phyloP scores from a whole-genome alignment of 2,113 vertebrate genomes.

The Halichoerus grypus region DNA sequence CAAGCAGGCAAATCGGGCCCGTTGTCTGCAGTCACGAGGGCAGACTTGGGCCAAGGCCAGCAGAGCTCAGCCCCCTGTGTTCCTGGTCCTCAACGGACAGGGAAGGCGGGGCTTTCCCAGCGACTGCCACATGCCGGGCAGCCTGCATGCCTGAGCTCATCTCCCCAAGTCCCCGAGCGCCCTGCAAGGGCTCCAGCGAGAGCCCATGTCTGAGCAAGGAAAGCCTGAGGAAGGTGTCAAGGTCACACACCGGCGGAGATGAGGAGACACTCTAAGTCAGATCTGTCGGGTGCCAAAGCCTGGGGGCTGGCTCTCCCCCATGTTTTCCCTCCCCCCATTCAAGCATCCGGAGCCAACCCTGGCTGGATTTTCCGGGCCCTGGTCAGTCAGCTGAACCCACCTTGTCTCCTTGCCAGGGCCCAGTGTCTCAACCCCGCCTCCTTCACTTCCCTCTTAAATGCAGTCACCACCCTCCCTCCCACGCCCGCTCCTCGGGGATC shows the following conservation, averaged over 20 bases:
- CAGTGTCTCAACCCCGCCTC: background rate
- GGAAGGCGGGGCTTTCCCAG: background rate
- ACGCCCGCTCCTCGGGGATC: background rate
- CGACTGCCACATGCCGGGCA: background rate
- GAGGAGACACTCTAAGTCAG: background rate
- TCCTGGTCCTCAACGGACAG: background rate
- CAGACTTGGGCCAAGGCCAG: too few relatives aligned
- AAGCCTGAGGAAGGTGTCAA: too few relatives aligned
- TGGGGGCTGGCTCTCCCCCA: background rate
- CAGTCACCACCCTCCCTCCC: background rate
- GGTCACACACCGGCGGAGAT: background rate
- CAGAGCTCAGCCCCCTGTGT: fast-evolving
- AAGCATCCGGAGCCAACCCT: too few relatives aligned
- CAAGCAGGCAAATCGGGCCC: background rate
- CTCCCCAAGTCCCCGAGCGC: fast-evolving
- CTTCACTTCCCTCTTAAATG: background rate
- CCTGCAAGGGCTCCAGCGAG: too few relatives aligned
- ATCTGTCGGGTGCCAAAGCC: background rate
- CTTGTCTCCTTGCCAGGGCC: background rate
- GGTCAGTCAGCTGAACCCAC: background rate
- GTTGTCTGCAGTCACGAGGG: background rate
- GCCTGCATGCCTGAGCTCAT: background rate
- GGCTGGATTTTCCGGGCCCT: background rate
- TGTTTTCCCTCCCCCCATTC: background rate
- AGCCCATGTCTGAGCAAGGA: background rate